These are phyloP conservation scores for Morpho helenor DNA, from an alignment of 2,888 invertebrate species.

Conservation along the genomic window DNA sequence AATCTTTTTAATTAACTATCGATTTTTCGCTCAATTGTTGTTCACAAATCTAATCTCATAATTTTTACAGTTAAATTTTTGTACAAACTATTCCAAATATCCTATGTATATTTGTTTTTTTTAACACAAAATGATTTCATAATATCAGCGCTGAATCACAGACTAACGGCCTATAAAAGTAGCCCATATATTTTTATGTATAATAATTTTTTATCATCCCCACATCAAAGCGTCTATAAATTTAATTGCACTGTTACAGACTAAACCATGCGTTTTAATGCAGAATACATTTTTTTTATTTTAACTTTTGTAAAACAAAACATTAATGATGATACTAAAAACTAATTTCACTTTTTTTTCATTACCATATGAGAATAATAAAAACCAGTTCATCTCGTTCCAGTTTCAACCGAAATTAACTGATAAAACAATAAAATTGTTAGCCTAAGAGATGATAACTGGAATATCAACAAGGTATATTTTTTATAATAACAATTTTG, in stretches of 20 bases:
- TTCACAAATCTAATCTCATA: too few species aligned
- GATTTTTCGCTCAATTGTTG: too few species aligned
- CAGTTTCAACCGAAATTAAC: too few species aligned
- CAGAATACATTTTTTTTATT: neutral
- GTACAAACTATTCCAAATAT: too few species aligned
- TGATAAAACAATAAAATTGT: too few species aligned
- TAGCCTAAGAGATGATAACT: too few species aligned
- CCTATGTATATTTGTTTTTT: too few species aligned
- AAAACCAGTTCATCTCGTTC: neutral
- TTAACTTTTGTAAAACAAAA: neutral
- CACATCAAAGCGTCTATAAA: neutral
- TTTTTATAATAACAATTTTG: neutral
- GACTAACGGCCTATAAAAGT: neutral
- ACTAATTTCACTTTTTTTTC: neutral
- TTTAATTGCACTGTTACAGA: neutral
- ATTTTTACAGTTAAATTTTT: too few species aligned
- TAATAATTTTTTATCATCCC: neutral
- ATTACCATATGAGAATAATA: conserved; percentile 2
- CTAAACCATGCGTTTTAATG: too few species aligned
- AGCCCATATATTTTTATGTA: neutral
- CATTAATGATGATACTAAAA: conserved; percentile 1
- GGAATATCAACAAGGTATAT: too few species aligned
- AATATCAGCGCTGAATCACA: neutral
- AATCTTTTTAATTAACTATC: too few species aligned
- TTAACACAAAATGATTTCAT: neutral